Conservation (phyloP, 2,113 vertebrate species). For the Athene cunicularia region DNA sequence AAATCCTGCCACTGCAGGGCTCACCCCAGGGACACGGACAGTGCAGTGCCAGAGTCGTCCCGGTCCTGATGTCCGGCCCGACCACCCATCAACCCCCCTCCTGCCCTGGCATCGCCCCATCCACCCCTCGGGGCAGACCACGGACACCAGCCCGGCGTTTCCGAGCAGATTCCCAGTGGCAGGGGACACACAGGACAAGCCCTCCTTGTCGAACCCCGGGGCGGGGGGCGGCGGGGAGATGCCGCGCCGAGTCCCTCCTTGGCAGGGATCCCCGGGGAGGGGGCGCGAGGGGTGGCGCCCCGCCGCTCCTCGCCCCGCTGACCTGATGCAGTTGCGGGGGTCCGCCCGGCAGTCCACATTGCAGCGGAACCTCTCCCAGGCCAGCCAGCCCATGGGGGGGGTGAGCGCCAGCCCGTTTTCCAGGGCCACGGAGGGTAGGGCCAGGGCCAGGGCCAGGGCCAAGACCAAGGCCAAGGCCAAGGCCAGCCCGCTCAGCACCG, state of each 20-base stretch:
- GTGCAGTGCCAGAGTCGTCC: background rate
- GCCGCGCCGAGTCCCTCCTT: background rate
- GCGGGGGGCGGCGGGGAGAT: too few relatives aligned
- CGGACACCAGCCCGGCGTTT: background rate
- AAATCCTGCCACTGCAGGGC: background rate
- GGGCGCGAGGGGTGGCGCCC: too few relatives aligned
- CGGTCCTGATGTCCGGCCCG: background rate
- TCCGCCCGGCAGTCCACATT: constrained; percentile 84
- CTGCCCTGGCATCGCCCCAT: background rate
- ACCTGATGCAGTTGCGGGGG: constrained; percentile 92
- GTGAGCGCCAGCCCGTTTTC: constrained; percentile 89
- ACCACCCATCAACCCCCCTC: background rate
- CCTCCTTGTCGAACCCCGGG: too few relatives aligned
- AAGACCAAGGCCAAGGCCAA: background rate
- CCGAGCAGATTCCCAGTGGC: background rate
- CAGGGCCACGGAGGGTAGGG: constrained; percentile 60
- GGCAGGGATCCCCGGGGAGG: background rate
- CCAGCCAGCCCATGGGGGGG: constrained; percentile 95
- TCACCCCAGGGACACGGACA: background rate
- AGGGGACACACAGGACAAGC: background rate
- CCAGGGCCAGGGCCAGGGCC: background rate
- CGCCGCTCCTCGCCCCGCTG: background rate
- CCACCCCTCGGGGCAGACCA: too few relatives aligned
- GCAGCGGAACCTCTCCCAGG: constrained; percentile 94
- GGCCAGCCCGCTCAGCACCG: background rate